These are phyloP conservation scores for Martes martes DNA, from an alignment of 2,113 vertebrate species.

Conservation along the genomic window DNA sequence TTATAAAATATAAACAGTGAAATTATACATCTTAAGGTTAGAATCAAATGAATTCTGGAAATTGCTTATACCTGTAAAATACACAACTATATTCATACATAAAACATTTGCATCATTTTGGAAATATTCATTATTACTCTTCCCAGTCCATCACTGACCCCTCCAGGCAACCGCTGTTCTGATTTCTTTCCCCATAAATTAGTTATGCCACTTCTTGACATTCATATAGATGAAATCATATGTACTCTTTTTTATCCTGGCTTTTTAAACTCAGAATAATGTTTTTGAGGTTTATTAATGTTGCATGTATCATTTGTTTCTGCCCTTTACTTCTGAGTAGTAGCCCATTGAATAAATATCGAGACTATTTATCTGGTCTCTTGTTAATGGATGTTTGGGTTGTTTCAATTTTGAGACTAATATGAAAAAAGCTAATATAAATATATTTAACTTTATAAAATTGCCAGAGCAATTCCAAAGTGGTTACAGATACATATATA, in stretches of 20 bases:
- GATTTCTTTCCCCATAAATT: not conserved
- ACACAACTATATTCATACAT: not conserved
- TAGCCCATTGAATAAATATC: not conserved
- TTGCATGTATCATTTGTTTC: not conserved
- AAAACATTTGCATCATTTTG: not conserved
- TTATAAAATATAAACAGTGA: not conserved
- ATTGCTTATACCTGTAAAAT: not conserved
- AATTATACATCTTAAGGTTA: not conserved
- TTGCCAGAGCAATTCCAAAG: not conserved
- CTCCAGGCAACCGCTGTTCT: not conserved
- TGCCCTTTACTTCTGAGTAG: not conserved
- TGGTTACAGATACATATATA: not conserved
- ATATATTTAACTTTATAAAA: not conserved
- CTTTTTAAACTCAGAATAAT: not conserved
- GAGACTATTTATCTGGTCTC: not conserved
- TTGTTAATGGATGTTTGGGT: not conserved
- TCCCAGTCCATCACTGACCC: not conserved
- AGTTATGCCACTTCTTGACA: not conserved
- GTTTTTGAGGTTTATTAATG: not conserved
- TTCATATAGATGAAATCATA: not conserved
- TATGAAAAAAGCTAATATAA: not conserved
- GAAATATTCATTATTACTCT: not conserved
- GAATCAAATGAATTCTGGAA: not conserved
- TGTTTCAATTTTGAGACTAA: not conserved
- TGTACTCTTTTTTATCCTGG: not conserved